Conservation (phyloP, 2,113 vertebrate species). For the Bucco capensis region DNA sequence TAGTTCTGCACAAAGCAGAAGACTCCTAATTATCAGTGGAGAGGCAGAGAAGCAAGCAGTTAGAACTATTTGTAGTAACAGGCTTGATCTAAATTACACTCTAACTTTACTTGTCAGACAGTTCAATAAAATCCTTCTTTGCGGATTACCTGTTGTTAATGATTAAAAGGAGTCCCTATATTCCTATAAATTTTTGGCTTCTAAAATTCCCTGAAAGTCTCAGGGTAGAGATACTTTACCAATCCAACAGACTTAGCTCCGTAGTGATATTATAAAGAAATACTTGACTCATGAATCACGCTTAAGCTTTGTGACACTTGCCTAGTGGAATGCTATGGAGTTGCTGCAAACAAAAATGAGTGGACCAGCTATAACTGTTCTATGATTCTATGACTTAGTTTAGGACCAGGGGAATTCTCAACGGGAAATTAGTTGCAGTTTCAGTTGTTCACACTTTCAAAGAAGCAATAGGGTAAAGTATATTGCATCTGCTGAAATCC, state of each 20-base stretch:
- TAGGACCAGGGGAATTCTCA: not conserved
- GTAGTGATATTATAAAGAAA: not conserved
- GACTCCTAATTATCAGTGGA: not conserved
- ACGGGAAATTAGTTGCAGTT: not conserved
- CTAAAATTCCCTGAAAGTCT: not conserved
- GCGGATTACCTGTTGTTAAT: not conserved
- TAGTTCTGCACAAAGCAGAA: not conserved
- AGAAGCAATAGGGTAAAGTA: not conserved
- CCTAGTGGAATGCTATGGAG: not conserved
- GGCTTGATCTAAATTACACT: not conserved
- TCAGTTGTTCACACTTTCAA: not conserved
- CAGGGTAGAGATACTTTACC: not conserved
- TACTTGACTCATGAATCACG: not conserved
- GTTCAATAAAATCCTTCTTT: not conserved
- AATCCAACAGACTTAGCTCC: not conserved
- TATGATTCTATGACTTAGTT: too few species aligned
- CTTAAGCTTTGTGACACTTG: not conserved
- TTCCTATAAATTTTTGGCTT: not conserved
- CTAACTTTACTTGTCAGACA: not conserved
- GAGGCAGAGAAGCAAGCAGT: not conserved
- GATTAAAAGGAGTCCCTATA: not conserved
- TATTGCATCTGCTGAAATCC: not conserved
- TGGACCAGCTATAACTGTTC: too few species aligned
- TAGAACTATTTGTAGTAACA: not conserved
- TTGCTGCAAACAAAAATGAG: not conserved